Conservation (phyloP, 2,797 vertebrate genomes). For the Eulemur albifrons region DNA sequence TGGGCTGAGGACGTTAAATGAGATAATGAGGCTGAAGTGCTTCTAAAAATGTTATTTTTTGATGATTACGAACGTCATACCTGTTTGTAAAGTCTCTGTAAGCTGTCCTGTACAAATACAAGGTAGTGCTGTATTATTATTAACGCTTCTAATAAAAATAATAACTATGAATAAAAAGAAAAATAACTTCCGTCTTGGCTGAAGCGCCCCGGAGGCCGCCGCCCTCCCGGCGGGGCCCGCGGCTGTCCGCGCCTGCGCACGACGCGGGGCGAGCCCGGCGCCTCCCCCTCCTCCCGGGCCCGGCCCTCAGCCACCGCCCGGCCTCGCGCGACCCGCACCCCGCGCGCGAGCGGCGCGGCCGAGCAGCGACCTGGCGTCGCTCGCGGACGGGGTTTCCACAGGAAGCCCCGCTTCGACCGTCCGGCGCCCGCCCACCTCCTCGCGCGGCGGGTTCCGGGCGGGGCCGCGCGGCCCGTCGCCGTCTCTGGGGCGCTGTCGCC, state of each 20-base stretch:
- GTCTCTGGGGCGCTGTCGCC: background rate
- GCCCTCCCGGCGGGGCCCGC: too few species aligned
- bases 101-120: background rate
- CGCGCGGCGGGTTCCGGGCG: background rate
- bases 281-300: too few species aligned
- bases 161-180: background rate
- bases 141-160: background rate
- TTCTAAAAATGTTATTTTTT: background rate
- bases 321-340: too few species aligned
- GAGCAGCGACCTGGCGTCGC: too few species aligned
- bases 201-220: background rate
- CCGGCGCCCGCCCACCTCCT: constrained; percentile 74
- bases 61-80: background rate
- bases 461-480: background rate
- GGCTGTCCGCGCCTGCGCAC: too few species aligned
- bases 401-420: too few species aligned
- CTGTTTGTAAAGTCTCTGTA: background rate
- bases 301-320: too few species aligned
- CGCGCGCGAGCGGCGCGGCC: too few species aligned
- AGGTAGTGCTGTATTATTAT: background rate
- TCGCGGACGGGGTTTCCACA: too few species aligned
- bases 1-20: background rate
- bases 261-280: too few species aligned
- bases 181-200: background rate
- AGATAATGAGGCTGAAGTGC: background rate